phyloP scores from a whole-genome alignment of 2,888 invertebrate species.

The Matsumyia berberina region DNA sequence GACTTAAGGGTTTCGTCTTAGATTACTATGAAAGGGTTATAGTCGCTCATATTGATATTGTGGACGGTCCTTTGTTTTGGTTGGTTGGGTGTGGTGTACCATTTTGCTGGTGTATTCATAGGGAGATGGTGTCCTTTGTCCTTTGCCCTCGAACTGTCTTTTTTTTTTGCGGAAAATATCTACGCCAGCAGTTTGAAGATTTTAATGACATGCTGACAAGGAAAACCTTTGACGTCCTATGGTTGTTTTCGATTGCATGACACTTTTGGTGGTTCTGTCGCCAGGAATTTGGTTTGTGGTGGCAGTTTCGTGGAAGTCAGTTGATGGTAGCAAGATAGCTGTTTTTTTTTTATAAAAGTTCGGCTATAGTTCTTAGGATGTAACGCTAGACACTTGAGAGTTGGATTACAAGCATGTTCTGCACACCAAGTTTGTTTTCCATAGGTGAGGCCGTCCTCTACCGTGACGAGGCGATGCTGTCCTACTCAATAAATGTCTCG shows the following conservation, averaged over 20 bases:
- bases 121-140: not conserved
- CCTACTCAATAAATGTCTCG: no score
- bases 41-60: conserved; percentile 1
- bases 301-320: not conserved
- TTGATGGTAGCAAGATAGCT: not conserved
- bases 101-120: conserved; percentile 1
- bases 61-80: not conserved
- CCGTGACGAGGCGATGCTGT: no score
- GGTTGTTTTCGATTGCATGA: conserved; percentile 2
- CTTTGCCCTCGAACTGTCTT: not conserved
- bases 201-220: conserved; percentile 15
- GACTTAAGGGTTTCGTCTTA: conserved; percentile 40
- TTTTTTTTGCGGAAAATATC: not conserved
- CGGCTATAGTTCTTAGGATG: no score
- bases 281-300: not conserved
- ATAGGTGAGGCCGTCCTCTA: no score
- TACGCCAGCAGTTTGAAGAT: not conserved
- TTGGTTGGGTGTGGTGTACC: conserved; percentile 5
- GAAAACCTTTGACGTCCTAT: conserved; percentile 1
- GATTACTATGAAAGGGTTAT: conserved; percentile 20
- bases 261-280: not conserved
- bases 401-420: no score
- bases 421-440: no score
- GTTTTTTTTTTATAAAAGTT: no score
- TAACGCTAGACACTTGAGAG: no score